A percentile compares a stretch with the other conserved stretches of the same genome.
Conservation (phyloP, 1,140 invertebrate species). For the Drosophila paulistorum region DNA sequence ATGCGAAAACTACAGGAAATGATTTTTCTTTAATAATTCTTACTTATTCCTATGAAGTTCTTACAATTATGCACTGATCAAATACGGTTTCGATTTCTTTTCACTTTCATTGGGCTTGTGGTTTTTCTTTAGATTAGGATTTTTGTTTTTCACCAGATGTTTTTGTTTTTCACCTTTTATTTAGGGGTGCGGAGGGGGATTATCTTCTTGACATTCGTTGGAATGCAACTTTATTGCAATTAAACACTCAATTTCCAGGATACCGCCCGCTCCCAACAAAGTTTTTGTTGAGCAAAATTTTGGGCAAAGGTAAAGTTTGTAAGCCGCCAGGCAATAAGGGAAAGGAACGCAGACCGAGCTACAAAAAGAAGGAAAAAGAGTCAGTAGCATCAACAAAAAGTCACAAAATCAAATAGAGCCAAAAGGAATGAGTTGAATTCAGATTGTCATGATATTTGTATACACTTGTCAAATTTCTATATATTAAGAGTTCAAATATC, state of each 20-base stretch:
- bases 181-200: conserved; percentile 12
- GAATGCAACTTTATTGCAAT: conserved; percentile 13
- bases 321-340: conserved; percentile 11
- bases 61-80: not conserved
- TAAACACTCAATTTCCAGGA: conserved; percentile 11
- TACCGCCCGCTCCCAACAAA: not conserved
- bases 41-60: no score
- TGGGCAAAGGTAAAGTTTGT: conserved; percentile 13
- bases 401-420: conserved; percentile 10
- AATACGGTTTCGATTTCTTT: not conserved
- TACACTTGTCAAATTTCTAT: not conserved
- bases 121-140: not conserved
- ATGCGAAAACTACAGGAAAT: not conserved
- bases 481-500: no score
- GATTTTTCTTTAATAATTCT: not conserved
- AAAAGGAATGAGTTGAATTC: not conserved
- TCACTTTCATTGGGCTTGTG: not conserved
- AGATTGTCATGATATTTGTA: not conserved
- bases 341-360: not conserved
- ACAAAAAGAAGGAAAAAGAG: conserved; percentile 8
- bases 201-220: conserved; percentile 7
- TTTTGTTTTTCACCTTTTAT: not conserved
- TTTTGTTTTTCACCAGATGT: not conserved
- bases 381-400: conserved; percentile 14
- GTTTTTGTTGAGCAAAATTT: conserved; percentile 6